Evolutionary conservation across 2,113 vertebrate species (phyloP).

Genomic region (Notothenia coriiceps): DNA sequence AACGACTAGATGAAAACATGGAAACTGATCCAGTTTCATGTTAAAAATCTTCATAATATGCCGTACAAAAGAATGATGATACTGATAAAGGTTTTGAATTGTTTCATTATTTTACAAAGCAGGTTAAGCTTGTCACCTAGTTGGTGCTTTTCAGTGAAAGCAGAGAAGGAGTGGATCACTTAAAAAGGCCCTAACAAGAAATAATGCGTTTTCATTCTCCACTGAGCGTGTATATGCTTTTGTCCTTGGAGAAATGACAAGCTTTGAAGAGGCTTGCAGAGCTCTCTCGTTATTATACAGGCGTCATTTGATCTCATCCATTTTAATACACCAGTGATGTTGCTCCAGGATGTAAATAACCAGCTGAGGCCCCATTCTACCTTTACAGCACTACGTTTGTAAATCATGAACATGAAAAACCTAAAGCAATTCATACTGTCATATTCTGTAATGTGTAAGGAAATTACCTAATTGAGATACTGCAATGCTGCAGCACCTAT

Average conservation of each 20-base stretch:
- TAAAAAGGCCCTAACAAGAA: conserved; percentile 44
- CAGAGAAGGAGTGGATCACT: conserved; percentile 10
- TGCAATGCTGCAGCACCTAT: background rate
- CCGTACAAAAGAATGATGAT: background rate
- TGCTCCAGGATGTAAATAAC: conserved; percentile 38
- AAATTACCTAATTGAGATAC: background rate
- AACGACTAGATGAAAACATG: background rate
- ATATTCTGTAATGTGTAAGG: background rate
- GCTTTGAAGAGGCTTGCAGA: conserved; percentile 41
- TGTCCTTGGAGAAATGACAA: conserved; percentile 53
- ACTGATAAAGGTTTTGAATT: background rate
- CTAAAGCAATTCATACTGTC: background rate
- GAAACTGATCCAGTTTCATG: background rate
- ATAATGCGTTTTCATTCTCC: conserved; percentile 49
- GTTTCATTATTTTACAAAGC: conserved; percentile 22
- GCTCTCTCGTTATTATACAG: conserved; percentile 25
- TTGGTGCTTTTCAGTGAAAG: conserved; percentile 12
- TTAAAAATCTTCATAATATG: background rate
- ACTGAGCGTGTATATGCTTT: conserved; percentile 9
- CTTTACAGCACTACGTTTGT: background rate
- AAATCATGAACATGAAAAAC: conserved; percentile 1
- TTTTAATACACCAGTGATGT: conserved; percentile 25
- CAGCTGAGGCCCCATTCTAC: conserved; percentile 10
- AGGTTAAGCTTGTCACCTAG: background rate
- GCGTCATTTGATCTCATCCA: conserved; percentile 44